These are phyloP conservation scores for Camponotus pennsylvanicus DNA, from an alignment of 1,140 invertebrate species.

Conservation along the genomic window DNA sequence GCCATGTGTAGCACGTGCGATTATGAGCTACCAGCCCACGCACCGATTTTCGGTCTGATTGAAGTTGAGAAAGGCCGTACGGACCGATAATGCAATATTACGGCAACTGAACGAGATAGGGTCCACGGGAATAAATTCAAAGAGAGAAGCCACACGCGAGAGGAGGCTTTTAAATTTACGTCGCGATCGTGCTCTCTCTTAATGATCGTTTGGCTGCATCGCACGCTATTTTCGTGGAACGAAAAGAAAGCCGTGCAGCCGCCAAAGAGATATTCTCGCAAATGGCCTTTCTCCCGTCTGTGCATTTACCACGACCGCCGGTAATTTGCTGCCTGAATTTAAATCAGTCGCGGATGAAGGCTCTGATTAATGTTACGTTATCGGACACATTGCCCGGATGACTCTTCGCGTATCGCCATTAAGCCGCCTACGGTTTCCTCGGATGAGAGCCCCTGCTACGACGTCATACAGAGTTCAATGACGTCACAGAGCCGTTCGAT, in stretches of 20 bases:
- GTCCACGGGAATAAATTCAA: not conserved
- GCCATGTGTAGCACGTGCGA: slow-evolving; percentile 6
- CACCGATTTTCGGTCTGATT: slow-evolving; percentile 33
- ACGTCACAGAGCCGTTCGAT: slow-evolving; percentile 83
- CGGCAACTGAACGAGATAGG: not conserved
- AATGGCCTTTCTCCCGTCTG: not conserved
- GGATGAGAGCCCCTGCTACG: slow-evolving; percentile 76
- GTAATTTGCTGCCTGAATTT: not conserved
- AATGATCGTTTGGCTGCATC: not conserved
- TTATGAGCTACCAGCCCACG: slow-evolving; percentile 50
- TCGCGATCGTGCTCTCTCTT: not conserved
- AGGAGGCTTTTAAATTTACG: slow-evolving; percentile 1
- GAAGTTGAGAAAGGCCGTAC: not conserved
- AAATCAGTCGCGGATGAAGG: not conserved
- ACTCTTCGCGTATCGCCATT: not conserved
- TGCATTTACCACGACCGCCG: not conserved
- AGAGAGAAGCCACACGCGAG: not conserved
- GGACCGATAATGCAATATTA: not conserved
- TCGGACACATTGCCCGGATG: not conserved
- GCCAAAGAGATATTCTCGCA: not conserved
- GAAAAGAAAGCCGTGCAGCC: not conserved
- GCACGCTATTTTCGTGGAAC: not conserved
- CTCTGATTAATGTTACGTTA: not conserved
- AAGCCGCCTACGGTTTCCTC: not conserved
- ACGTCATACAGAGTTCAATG: slow-evolving; percentile 82